Evolutionary conservation across 2,113 vertebrate genomes (phyloP).

Genomic region (Archocentrus centrarchus): DNA sequence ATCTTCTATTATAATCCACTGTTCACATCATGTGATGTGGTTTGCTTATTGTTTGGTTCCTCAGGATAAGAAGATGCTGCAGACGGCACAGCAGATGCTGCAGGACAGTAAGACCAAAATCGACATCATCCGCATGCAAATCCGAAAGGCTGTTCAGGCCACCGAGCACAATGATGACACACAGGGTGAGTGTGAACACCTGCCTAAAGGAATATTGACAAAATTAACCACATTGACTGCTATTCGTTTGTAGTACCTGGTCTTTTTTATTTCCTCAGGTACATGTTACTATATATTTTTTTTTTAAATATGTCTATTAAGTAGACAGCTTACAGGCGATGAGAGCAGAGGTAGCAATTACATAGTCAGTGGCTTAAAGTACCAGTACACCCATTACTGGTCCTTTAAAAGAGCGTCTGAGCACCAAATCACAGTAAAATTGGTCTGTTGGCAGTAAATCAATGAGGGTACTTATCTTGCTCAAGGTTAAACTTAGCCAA

Average conservation of each 20-base stretch:
- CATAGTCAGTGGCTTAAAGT: not conserved
- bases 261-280: not conserved
- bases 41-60: not conserved
- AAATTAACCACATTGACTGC: not conserved
- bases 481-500: not conserved
- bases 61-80: constrained; percentile 91
- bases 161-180: constrained; percentile 84
- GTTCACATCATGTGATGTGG: not conserved
- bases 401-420: not conserved
- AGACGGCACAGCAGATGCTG: constrained; percentile 91
- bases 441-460: constrained; percentile 8
- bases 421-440: not conserved
- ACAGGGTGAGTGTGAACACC: constrained; percentile 71
- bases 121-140: constrained; percentile 92
- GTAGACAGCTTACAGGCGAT: not conserved
- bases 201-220: not conserved
- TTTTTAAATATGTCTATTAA: not conserved
- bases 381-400: not conserved
- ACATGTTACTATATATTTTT: not conserved
- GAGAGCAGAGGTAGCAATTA: not conserved
- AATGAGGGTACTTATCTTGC: not conserved
- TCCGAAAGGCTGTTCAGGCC: constrained; percentile 88
- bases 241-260: not conserved
- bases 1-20: not conserved
- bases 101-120: constrained; percentile 95